Conservation (phyloP, 2,797 vertebrate species). For the Ptychadena robeensis region DNA sequence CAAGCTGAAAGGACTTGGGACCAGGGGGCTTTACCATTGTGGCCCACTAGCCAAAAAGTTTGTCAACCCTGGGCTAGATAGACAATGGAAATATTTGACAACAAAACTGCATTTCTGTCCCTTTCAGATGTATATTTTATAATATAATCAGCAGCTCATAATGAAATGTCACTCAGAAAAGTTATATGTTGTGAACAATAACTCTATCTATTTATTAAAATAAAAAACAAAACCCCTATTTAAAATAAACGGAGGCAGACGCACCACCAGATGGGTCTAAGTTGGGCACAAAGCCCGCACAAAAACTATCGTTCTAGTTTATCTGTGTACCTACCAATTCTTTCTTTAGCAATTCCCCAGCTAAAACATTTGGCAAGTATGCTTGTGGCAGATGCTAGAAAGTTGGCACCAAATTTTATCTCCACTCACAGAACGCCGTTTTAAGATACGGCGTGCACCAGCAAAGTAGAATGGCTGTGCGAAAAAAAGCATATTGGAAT, state of each 20-base stretch:
- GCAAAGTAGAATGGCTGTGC: too few relatives aligned
- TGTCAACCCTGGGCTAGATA: too few relatives aligned
- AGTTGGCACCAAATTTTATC: constrained; percentile 6
- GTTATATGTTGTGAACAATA: neutral
- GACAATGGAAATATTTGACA: too few relatives aligned
- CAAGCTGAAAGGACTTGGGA: too few relatives aligned
- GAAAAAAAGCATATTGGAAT: too few relatives aligned
- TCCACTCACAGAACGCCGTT: neutral
- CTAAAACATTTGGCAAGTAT: constrained; percentile 31
- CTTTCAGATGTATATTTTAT: too few relatives aligned
- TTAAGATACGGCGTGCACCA: too few relatives aligned
- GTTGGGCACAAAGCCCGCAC: constrained; percentile 12
- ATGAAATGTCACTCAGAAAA: too few relatives aligned
- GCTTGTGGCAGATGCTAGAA: constrained; percentile 1
- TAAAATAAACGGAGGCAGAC: constrained; percentile 18
- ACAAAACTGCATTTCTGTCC: too few relatives aligned
- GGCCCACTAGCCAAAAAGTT: too few relatives aligned
- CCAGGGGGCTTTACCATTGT: too few relatives aligned
- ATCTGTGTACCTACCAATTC: constrained; percentile 22
- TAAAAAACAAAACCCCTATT: neutral
- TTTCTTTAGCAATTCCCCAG: constrained; percentile 6
- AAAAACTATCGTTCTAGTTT: neutral
- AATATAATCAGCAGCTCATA: too few relatives aligned
- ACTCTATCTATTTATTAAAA: neutral
- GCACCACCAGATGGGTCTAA: constrained; percentile 34